Percentiles rank a stretch among this genome's conserved stretches.
Conservation (phyloP, 2,888 invertebrate species). For the Sarcophaga subvicina region DNA sequence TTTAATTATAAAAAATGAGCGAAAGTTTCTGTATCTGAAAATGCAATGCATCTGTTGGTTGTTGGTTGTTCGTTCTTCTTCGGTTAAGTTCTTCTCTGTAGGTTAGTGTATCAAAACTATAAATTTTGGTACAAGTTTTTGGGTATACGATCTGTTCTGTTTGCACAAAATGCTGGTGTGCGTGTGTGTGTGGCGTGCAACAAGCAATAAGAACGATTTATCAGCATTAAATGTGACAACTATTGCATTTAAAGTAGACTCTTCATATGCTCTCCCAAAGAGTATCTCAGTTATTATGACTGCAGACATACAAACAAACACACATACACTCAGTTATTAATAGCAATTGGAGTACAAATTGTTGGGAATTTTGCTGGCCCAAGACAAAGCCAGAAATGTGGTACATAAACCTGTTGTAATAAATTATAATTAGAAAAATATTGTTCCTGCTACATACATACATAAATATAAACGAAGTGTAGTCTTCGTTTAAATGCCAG, state of each 20-base stretch:
- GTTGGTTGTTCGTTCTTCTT: background rate
- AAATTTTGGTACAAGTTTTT: slow-evolving; percentile 18
- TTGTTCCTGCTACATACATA: background rate
- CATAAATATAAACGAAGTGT: background rate
- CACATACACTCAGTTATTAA: background rate
- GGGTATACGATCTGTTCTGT: background rate
- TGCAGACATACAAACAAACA: background rate
- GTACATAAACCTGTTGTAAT: background rate
- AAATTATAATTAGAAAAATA: background rate
- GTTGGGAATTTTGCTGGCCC: background rate
- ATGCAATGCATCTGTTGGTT: background rate
- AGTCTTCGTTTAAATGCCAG: too few species aligned
- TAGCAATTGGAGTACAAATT: background rate
- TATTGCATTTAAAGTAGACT: slow-evolving; percentile 28
- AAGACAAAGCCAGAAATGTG: background rate
- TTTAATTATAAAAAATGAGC: slow-evolving; percentile 63
- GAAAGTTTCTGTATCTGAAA: slow-evolving; percentile 33
- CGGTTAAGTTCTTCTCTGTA: slow-evolving; percentile 37
- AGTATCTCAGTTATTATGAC: background rate
- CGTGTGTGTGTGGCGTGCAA: slow-evolving; percentile 26
- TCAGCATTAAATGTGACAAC: slow-evolving; percentile 55
- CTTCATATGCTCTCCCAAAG: background rate
- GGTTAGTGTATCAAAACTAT: slow-evolving; percentile 51
- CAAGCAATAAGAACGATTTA: slow-evolving; percentile 45
- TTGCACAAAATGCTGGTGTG: background rate